Base-by-base conservation (phyloP, 2,888 invertebrate genomes). In the Agonopterix alstromeriana region DNA sequence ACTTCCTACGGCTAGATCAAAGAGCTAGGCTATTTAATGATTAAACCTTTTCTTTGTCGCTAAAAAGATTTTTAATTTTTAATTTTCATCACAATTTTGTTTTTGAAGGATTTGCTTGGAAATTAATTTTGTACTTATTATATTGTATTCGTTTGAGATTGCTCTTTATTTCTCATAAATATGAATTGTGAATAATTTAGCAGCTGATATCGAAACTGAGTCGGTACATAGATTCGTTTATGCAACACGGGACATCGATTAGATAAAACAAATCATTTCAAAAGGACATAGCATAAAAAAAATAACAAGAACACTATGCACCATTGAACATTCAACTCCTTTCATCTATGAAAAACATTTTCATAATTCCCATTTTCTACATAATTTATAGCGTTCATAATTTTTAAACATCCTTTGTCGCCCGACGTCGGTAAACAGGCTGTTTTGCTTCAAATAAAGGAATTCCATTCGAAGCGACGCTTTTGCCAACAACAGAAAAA, bases 331-430 rank as follows among this genome's bases (percentile, higher is more conserved):
- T 27, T 27, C 42, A 47, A 27, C 17, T 41, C 48, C 45, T 48
- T 52, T 50, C 51, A 50, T 48, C 36, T 46, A 47, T 44, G 27
- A 56, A 53, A 52, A 52, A 49, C 35, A 40, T 48, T 51, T 49
- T 50, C 46, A 54, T 52, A 54, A 65, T 65, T 61, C 54, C 53
- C 57, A 61, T 65, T 65, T 60, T 52, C 52, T 61, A 57, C 53
- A 53, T 61, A 73, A 86, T 86, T 86, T 87, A 87, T 88, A 61
- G 77, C 68, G 70, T 76, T 74, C 70, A 80, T 85, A 84, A 82
- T 85, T 86, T 83, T 73, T 72, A 70, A 75, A 73, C 72, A 71
- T 74, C 82, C 79, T 83, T 88, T 87, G 85, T 84, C 73, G 70
- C 70, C 66, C 69, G 68, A 75, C 70, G 78, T 81, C 77, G 71